Evolutionary conservation across 1,140 invertebrate species (phyloP).

Genomic region (Diploscapter pachys): DNA sequence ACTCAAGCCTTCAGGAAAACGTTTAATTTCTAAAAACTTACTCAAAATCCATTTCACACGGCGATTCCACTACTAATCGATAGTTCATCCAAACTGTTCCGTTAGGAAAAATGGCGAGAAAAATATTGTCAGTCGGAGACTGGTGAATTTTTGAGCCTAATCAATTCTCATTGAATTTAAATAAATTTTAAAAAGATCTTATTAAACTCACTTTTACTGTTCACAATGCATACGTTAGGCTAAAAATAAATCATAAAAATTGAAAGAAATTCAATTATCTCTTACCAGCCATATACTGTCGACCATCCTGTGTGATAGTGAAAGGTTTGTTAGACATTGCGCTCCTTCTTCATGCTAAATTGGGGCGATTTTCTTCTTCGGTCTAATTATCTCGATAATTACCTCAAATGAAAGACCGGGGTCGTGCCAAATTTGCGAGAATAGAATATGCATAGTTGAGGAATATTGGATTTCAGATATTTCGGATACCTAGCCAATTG

Average conservation of each 20-base stretch:
- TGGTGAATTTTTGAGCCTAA: conserved; percentile 49
- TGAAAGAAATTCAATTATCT: too few relatives aligned
- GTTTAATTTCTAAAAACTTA: conserved; percentile 28
- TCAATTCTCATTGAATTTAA: background rate
- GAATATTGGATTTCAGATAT: conserved; percentile 53
- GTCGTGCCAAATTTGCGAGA: conserved; percentile 58
- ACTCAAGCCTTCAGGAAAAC: conserved; percentile 1
- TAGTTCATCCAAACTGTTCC: conserved; percentile 55
- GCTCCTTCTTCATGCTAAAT: conserved; percentile 53
- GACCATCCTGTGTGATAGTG: conserved; percentile 56
- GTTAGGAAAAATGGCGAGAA: conserved; percentile 58
- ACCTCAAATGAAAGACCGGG: conserved; percentile 55
- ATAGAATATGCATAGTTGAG: conserved; percentile 58
- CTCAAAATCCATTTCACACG: conserved; percentile 57
- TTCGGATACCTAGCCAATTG: conserved; percentile 50
- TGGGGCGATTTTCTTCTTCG: conserved; percentile 3
- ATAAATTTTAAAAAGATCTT: background rate
- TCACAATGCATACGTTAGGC: conserved; percentile 43
- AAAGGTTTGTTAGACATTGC: conserved; percentile 55
- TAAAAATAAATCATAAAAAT: too few relatives aligned
- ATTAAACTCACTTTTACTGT: conserved; percentile 25
- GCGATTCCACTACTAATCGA: conserved; percentile 53
- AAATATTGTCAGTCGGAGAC: conserved; percentile 57
- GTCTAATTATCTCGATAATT: background rate
- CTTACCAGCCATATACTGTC: conserved; percentile 49